Evolutionary conservation across 2,888 invertebrate species (phyloP).

Genomic region (Diplazon laetatorius): DNA sequence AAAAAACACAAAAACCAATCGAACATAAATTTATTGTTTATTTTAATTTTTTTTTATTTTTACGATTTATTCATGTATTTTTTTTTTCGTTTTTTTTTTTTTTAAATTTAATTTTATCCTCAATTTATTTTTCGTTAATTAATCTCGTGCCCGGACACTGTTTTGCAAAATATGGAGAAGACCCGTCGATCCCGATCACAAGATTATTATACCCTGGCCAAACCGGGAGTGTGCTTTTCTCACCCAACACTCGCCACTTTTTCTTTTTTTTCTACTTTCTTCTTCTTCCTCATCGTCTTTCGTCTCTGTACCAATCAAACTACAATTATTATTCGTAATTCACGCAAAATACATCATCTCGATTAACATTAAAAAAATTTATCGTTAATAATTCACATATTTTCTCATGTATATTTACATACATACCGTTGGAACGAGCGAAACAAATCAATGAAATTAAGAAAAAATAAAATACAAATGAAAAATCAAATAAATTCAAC

Average conservation of each 20-base stretch:
- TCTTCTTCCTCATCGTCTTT: background rate
- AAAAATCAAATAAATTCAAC: too few relatives aligned
- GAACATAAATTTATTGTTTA: constrained; percentile 37
- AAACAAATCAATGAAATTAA: constrained; percentile 39
- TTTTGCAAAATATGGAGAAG: constrained; percentile 73
- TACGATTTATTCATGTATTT: constrained; percentile 32
- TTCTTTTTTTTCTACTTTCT: too few relatives aligned
- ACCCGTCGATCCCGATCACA: constrained; percentile 51
- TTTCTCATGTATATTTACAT: constrained; percentile 48
- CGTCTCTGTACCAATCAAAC: background rate
- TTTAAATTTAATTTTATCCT: constrained; percentile 40
- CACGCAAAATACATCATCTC: constrained; percentile 38
- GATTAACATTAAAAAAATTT: constrained; percentile 38
- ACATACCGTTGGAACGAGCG: constrained; percentile 48
- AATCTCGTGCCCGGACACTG: constrained; percentile 65
- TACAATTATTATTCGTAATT: constrained; percentile 4
- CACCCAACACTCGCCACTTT: constrained; percentile 6
- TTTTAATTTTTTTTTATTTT: constrained; percentile 38
- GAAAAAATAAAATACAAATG: too few relatives aligned
- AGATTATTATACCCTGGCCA: constrained; percentile 55
- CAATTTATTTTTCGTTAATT: constrained; percentile 20
- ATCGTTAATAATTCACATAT: constrained; percentile 41
- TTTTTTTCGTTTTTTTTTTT: constrained; percentile 28
- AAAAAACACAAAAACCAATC: constrained; percentile 12
- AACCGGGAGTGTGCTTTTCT: constrained; percentile 36